Conservation (phyloP, 2,113 vertebrate species). For the Hyla sarda region DNA sequence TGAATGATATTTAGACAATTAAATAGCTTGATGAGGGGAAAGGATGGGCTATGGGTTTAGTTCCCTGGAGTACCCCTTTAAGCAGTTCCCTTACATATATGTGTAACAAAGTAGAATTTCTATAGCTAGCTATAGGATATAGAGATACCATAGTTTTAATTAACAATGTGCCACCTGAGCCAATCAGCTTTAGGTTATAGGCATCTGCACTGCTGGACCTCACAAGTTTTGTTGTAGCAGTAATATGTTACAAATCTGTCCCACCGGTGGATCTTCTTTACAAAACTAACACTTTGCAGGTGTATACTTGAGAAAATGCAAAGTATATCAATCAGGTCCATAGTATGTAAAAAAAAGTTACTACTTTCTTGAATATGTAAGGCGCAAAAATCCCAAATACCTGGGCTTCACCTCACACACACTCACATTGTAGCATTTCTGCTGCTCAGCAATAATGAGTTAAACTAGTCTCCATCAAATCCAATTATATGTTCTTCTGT, state of each 20-base stretch:
- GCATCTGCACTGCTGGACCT: not conserved
- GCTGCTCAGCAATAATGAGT: not conserved
- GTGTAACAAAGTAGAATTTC: too few relatives aligned
- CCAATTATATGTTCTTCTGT: slow-evolving; percentile 34
- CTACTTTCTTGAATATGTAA: too few relatives aligned
- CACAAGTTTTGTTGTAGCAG: not conserved
- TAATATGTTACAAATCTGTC: not conserved
- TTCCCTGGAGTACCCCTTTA: too few relatives aligned
- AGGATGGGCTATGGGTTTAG: too few relatives aligned
- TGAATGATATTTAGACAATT: too few relatives aligned
- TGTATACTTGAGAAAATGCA: not conserved
- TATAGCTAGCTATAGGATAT: not conserved
- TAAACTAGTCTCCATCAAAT: not conserved
- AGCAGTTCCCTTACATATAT: too few relatives aligned
- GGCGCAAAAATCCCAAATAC: not conserved
- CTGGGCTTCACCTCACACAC: not conserved
- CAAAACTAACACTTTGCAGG: not conserved
- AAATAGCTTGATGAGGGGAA: too few relatives aligned
- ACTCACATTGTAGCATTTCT: not conserved
- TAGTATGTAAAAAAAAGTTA: too few relatives aligned
- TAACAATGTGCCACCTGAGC: not conserved
- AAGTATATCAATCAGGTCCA: not conserved
- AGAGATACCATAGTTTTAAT: too few relatives aligned
- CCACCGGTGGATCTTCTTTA: not conserved
- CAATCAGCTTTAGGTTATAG: not conserved